Evolutionary conservation across 2,888 invertebrate genomes (phyloP), one percentile per base, ranked within the genome.

Genomic region (Tinea semifulvella): DNA sequence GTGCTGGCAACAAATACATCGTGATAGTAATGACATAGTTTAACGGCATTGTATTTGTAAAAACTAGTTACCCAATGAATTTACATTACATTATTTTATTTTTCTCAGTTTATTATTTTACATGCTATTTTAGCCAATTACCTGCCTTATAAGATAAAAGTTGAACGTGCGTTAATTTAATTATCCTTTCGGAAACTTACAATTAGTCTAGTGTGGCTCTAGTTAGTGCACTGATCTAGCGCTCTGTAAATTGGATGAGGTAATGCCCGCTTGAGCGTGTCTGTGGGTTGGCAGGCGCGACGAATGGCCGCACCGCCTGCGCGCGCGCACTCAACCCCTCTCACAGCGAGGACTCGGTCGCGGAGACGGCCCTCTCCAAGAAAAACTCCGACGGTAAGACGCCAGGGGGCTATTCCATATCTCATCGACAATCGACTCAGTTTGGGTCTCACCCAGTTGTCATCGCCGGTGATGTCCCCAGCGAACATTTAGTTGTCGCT

Each of bases 321-420:
- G 55, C 69, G 57, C 68, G 72, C 50, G 65, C 70, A 60, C 61
- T 62, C 65, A 87, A 89, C 81, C 86, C 89, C 54, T 88, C 89
- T 72, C 87, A 88, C 79, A 90, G 89, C 79, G 90, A 91, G 81
- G 92, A 92, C 81, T 90, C 90, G 55, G 89, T 91, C 64, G 86
- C 89, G 56, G 91, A 91, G 73, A 89, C 89, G 61, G 87, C 88
- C 64, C 84, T 89, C 73, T 87, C 88, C 72, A 91, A 91, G 83
- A 89, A 87, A 84, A 90, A 88, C 83, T 91, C 91, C 59, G 91
- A 91, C 79, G 91, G 91, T 92, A 87, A 88, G 89, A 84, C 59
- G 61, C 57, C 58, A 52, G 55, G 51, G n/a, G n/a, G 26, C 14
- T 47, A 14, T 40, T 25, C 55, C 48, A 47, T 51, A 10, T n/a